Evolutionary conservation across 2,888 invertebrate genomes (phyloP).

Genomic region (Drosophila gaucha): DNA sequence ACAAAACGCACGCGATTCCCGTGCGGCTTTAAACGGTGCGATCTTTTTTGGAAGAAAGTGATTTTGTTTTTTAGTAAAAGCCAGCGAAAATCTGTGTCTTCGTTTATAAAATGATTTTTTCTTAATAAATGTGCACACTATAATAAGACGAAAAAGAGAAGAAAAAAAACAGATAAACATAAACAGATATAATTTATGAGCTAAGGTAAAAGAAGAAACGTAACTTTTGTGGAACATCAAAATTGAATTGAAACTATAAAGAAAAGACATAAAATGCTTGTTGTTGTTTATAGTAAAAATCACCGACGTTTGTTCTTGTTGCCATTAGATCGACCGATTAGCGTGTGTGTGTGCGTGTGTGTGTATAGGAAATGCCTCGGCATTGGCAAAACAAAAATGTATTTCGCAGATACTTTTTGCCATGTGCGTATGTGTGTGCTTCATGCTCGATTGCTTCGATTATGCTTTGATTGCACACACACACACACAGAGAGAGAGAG

Average conservation of each 20-base stretch:
- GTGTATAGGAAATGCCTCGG: conserved; percentile 49
- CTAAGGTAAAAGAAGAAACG: conserved; percentile 35
- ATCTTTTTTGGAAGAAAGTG: conserved; percentile 36
- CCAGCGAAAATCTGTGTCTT: conserved; percentile 20
- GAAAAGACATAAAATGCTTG: conserved; percentile 41
- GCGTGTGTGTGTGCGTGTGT: conserved; percentile 12
- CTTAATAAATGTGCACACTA: conserved; percentile 21
- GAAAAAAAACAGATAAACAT: conserved; percentile 18
- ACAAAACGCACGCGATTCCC: conserved; percentile 47
- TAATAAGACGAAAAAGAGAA: conserved; percentile 5
- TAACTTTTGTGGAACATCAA: conserved; percentile 2
- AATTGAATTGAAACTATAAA: conserved; percentile 9
- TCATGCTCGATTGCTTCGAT: conserved; percentile 72
- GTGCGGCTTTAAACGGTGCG: conserved; percentile 43
- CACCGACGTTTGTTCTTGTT: conserved; percentile 31
- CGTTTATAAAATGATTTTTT: conserved; percentile 24
- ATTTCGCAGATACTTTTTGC: conserved; percentile 48
- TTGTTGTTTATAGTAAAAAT: conserved; percentile 40
- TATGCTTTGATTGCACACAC: conserved; percentile 66
- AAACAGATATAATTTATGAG: conserved; percentile 10
- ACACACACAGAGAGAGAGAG: conserved; percentile 6
- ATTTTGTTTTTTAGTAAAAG: no score
- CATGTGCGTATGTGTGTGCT: conserved; percentile 32
- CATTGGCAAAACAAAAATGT: conserved; percentile 39
- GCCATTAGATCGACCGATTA: conserved; percentile 49